Evolutionary conservation across 2,113 vertebrate species (phyloP).

Genomic region (Mohoua ochrocephala): DNA sequence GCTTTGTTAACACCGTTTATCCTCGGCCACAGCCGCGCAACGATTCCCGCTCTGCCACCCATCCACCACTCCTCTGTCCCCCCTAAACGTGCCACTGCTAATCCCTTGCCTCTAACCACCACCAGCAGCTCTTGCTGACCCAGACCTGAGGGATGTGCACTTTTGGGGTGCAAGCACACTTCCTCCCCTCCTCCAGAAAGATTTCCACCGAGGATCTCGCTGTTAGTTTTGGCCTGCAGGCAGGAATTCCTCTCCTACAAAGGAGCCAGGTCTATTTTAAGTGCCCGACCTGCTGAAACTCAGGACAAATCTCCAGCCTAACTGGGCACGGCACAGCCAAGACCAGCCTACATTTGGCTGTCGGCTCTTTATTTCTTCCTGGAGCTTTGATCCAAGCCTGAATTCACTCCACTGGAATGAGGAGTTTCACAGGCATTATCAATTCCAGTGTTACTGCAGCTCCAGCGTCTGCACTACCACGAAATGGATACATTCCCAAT

Average conservation of each 20-base stretch:
- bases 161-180: not conserved
- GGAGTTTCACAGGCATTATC: not conserved
- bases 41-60: not conserved
- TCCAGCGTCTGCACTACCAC: not conserved
- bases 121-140: not conserved
- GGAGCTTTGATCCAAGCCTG: not conserved
- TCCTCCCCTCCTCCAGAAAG: not conserved
- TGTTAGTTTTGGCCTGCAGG: not conserved
- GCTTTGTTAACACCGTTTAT: not conserved
- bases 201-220: not conserved
- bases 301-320: not conserved
- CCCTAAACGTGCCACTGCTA: not conserved
- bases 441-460: not conserved
- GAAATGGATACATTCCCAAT: fast-evolving
- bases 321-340: not conserved
- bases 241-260: not conserved
- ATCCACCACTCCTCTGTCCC: not conserved
- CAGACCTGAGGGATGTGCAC: fast-evolving
- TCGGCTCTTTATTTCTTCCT: not conserved
- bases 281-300: fast-evolving
- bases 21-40: not conserved
- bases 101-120: not conserved
- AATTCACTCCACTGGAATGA: not conserved
- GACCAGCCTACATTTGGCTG: not conserved
- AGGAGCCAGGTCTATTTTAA: not conserved